Base-by-base conservation (phyloP, 2,888 invertebrate species). In the Saturnia japonica region DNA sequence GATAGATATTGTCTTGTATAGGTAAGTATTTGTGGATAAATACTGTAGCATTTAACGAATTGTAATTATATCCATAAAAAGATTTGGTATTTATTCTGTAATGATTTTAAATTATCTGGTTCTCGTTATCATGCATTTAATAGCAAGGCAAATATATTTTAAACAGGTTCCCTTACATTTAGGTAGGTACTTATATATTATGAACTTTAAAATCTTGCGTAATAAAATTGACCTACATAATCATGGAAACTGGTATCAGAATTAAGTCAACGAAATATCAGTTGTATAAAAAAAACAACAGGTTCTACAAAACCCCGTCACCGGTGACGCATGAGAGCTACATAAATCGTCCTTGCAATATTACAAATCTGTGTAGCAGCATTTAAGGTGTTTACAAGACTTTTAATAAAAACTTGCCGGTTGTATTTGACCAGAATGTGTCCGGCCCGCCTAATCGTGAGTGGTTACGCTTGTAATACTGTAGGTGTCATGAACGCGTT, bases 141-240 rank as follows among this genome's bases (percentile, higher is more conserved):
- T 60, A 25, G 4, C 25, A 25, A 25, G 4, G 28, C 16, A 25
- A 60, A 60, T 28, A 60, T 60, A 51, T 51, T 19, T 51, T 9
- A 28, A 54, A 60, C 57, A 3, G 25, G 57, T 60, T 28, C 57
- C 28, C 19, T 51, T 51, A 51, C 47, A 8, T 51, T 51, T 19
- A n/a, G n/a, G n/a, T n/a, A n/a, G n/a, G n/a, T n/a, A 60, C 25
- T 60, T 60, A 60, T 28, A 14, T 60, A 54, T 54, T 54, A 28
- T 60, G 25, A 60, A 60, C 57, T 60, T 60, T 60, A 16, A 28
- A 60, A 28, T 28, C 4, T 60, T 60, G 25, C 14, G 57, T 14
- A 60, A 54, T 43, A 12, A 1, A 57, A 60, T 28, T 14, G 28
- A 14, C 57, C 57, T 28, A 60, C 57, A 60, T 60, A 60, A 60